phyloP scores from a whole-genome alignment of 2,888 invertebrate species.

The Apamea crenata region DNA sequence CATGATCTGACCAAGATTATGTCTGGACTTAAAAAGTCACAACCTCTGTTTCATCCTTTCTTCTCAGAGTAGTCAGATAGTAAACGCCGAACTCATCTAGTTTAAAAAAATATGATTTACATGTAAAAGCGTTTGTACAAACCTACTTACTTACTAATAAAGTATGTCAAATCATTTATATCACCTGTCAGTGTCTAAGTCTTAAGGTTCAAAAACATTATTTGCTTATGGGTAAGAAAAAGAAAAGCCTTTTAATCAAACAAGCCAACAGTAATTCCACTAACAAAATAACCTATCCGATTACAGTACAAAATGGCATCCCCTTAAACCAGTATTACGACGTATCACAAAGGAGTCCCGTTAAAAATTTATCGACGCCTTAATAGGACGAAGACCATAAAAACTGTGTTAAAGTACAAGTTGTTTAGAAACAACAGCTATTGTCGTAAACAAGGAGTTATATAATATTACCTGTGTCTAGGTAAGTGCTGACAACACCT shows the following conservation, averaged over 20 bases:
- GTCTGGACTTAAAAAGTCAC: too few species aligned
- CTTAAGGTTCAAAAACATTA: not conserved
- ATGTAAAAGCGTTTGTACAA: too few species aligned
- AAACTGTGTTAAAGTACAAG: slow-evolving; percentile 59
- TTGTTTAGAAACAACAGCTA: slow-evolving; percentile 59
- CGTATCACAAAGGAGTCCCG: slow-evolving; percentile 58
- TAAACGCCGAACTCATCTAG: too few species aligned
- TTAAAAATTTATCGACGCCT: slow-evolving; percentile 65
- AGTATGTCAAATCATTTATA: too few species aligned
- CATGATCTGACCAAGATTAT: too few species aligned
- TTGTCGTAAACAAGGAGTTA: slow-evolving; percentile 60
- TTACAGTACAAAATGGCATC: slow-evolving; percentile 59
- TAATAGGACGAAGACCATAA: slow-evolving; percentile 60
- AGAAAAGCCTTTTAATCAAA: slow-evolving; percentile 20
- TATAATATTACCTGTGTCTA: slow-evolving; percentile 41
- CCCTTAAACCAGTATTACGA: slow-evolving; percentile 58
- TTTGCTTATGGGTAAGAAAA: not conserved
- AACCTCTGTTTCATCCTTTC: too few species aligned
- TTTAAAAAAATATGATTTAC: too few species aligned
- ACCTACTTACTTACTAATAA: too few species aligned
- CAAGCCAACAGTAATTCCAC: slow-evolving; percentile 14
- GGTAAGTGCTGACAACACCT: not conserved
- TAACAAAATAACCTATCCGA: slow-evolving; percentile 32
- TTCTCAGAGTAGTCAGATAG: too few species aligned
- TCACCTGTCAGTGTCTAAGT: too few species aligned